These are phyloP conservation scores for Gymnarchus niloticus DNA, from an alignment of 2,113 vertebrate species.

Conservation along the genomic window DNA sequence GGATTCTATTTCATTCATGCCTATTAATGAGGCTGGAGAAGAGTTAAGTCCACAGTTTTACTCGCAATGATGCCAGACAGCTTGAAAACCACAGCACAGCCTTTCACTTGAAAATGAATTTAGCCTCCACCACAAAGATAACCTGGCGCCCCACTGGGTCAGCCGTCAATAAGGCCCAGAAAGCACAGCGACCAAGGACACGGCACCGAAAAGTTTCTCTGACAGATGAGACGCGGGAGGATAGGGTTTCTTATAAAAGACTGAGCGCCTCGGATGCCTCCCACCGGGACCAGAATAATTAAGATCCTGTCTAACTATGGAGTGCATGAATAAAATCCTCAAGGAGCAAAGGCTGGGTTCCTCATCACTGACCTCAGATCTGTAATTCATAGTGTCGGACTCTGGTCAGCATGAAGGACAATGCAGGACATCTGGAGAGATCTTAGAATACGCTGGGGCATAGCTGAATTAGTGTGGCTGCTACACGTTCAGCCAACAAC, in stretches of 20 bases:
- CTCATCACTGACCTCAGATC: neutral
- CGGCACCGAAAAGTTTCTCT: neutral
- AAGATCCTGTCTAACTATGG: slow-evolving; percentile 4
- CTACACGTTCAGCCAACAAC: slow-evolving; percentile 51
- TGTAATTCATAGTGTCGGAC: neutral
- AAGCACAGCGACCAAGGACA: neutral
- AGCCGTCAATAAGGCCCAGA: slow-evolving; percentile 1
- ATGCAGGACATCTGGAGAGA: neutral
- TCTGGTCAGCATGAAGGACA: neutral
- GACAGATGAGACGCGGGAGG: neutral
- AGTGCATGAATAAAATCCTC: neutral
- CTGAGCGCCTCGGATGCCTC: neutral
- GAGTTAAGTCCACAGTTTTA: neutral
- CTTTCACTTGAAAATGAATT: neutral
- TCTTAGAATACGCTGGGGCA: neutral
- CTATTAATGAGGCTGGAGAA: slow-evolving; percentile 12
- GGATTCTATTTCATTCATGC: slow-evolving; percentile 8
- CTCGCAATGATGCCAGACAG: neutral
- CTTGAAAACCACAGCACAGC: neutral
- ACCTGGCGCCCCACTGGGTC: neutral
- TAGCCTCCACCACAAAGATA: neutral
- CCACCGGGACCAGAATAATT: neutral
- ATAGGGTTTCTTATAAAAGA: neutral
- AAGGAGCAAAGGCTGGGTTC: neutral
- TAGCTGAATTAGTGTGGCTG: slow-evolving; percentile 38